Base-by-base conservation (phyloP, 2,888 invertebrate genomes). In the Erynnis tages region DNA sequence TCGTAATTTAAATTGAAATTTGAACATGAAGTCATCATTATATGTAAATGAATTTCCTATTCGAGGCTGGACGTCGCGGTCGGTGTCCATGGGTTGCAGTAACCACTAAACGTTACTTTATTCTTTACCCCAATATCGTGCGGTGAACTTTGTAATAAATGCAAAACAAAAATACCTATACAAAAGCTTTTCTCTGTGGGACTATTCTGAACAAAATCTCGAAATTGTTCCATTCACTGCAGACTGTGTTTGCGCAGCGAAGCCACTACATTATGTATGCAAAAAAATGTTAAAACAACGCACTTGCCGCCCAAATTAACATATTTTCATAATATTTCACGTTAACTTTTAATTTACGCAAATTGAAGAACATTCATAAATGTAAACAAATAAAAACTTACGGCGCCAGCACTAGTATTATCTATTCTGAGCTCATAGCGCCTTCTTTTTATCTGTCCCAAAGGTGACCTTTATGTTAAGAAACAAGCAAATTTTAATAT, bases 281-380 rank as follows among this genome's bases (percentile, higher is more conserved):
- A 43, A 50, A 43, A 38, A 50, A 50, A 50, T 35, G 27, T 34
- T 43, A 43, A 50, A 41, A 35, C 34, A 43, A 35, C 35, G 43
- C 50, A 50, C 50, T 49, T 34, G 49, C 41, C 41, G 34, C 19
- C 41, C 17, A 29, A 50, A 43, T 50, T 50, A 19, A 43, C 50
- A 50, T 50, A 35, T 43, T 50, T 43, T 35, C 19, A 40, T 49
- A 50, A 50, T 43, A 35, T 35, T 43, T 50, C 11, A 34, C 27
- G 27, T 50, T 43, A 43, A 40, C 14, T 49, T 41, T 49, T 32
- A 40, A 49, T 41, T 21, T 41, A 49, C 40, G 49, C 34, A 41
- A 27, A 46, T 37, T 46, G 11, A 19, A 29, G 25, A 27, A 37
- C 29, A 19, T 38, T 32, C 21, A 14, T 17, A 32, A 25, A 49